phyloP scores from a whole-genome alignment of 2,797 vertebrate species.

The Allobates femoralis region DNA sequence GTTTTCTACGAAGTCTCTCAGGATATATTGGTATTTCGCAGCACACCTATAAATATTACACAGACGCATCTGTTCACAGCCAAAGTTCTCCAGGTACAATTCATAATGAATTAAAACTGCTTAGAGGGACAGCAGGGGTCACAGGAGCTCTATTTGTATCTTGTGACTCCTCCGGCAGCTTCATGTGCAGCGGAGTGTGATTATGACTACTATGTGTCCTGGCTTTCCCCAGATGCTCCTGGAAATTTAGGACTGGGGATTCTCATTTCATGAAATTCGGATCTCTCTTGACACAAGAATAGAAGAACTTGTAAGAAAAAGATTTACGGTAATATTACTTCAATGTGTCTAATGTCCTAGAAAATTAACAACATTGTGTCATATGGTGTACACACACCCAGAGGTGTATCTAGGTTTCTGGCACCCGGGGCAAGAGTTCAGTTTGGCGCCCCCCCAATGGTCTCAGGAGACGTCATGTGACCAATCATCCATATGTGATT shows the following conservation, averaged over 20 bases:
- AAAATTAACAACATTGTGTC: no score
- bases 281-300: not conserved
- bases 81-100: constrained; percentile 8
- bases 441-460: no score
- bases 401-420: no score
- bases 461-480: no score
- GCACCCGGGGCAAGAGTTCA: no score
- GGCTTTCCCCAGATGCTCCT: constrained; percentile 4
- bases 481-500: no score
- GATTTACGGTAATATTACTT: constrained; percentile 13
- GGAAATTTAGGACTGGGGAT: not conserved
- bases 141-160: not conserved
- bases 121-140: constrained; percentile 8
- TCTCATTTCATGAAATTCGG: not conserved
- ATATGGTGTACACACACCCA: no score
- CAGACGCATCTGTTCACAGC: constrained; percentile 32
- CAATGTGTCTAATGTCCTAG: no score
- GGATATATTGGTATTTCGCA: constrained; percentile 27
- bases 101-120: constrained; percentile 17
- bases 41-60: constrained; percentile 43
- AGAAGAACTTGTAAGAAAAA: not conserved
- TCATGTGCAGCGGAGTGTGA: not conserved
- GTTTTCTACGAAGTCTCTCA: constrained; percentile 10
- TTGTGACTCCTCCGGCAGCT: constrained; percentile 3
- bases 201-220: not conserved